phyloP scores from a whole-genome alignment of 2,888 invertebrate species.

The Mythimna lalbum region DNA sequence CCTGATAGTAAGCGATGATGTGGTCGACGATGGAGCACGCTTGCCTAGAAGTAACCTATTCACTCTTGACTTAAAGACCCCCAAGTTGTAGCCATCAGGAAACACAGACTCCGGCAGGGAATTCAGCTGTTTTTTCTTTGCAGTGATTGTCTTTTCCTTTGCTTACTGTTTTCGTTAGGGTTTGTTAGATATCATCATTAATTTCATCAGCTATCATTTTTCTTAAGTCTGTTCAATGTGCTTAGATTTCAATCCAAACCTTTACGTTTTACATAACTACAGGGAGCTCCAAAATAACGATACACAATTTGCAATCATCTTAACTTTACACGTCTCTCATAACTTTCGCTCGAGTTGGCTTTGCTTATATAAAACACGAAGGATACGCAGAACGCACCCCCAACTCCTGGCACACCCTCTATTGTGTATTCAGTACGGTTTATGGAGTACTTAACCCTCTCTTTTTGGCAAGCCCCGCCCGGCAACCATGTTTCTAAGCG shows the following conservation, averaged over 20 bases:
- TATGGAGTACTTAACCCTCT: conserved; percentile 79
- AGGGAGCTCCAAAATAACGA: conserved; percentile 44
- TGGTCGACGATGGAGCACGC: too few relatives aligned
- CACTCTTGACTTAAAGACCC: too few relatives aligned
- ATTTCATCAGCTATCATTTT: neutral
- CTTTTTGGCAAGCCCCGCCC: conserved; percentile 74
- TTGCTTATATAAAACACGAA: conserved; percentile 71
- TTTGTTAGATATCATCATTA: neutral
- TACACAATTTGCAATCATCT: conserved; percentile 65
- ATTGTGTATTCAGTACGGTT: conserved; percentile 77
- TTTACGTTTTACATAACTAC: conserved; percentile 33
- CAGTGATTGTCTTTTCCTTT: neutral
- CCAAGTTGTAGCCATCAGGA: too few relatives aligned
- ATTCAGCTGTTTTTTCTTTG: neutral
- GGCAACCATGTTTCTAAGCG: conserved; percentile 61
- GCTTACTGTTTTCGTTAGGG: too few relatives aligned
- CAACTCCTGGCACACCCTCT: conserved; percentile 56
- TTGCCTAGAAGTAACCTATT: too few relatives aligned
- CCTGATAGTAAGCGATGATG: too few relatives aligned
- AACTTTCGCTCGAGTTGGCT: conserved; percentile 72
- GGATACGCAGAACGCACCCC: conserved; percentile 55
- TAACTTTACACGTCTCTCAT: conserved; percentile 68
- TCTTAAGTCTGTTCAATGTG: neutral
- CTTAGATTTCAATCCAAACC: conserved; percentile 9
- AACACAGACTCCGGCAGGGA: too few relatives aligned